A percentile compares a stretch with the other conserved stretches of the same genome.
These are phyloP conservation scores for Diabrotica balteata DNA, from an alignment of 2,888 invertebrate species.

Conservation along the genomic window DNA sequence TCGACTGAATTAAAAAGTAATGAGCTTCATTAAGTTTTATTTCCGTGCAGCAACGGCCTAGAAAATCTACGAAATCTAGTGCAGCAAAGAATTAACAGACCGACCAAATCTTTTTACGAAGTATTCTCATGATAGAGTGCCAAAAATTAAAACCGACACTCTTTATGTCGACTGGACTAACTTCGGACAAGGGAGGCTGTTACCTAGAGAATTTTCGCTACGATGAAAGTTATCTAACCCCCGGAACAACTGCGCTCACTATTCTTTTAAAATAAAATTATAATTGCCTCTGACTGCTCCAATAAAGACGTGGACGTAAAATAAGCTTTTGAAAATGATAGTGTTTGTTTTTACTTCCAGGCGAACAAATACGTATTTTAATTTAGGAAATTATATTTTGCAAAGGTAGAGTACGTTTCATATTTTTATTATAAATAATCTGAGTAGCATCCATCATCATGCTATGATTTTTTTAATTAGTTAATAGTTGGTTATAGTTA, in stretches of 20 bases:
- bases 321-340: conserved; percentile 18
- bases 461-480: too few relatives aligned
- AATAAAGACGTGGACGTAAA: conserved; percentile 13
- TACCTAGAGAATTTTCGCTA: conserved; percentile 10
- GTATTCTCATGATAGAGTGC: too few relatives aligned
- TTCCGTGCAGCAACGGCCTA: too few relatives aligned
- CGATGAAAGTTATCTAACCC: conserved; percentile 7
- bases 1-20: too few relatives aligned
- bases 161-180: conserved; percentile 1
- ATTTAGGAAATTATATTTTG: conserved; percentile 7
- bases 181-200: neutral
- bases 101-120: too few relatives aligned
- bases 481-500: too few relatives aligned
- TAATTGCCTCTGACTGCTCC: conserved; percentile 11
- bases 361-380: conserved; percentile 3
- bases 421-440: too few relatives aligned
- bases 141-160: neutral
- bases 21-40: too few relatives aligned
- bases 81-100: too few relatives aligned
- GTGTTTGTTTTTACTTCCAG: conserved; percentile 11
- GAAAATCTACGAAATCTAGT: too few relatives aligned
- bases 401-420: neutral
- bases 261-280: conserved; percentile 25
- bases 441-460: too few relatives aligned
- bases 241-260: conserved; percentile 7